Evolutionary conservation across 1,140 invertebrate genomes (phyloP), one percentile per base, ranked within the genome.

Genomic region (Idris sp.): DNA sequence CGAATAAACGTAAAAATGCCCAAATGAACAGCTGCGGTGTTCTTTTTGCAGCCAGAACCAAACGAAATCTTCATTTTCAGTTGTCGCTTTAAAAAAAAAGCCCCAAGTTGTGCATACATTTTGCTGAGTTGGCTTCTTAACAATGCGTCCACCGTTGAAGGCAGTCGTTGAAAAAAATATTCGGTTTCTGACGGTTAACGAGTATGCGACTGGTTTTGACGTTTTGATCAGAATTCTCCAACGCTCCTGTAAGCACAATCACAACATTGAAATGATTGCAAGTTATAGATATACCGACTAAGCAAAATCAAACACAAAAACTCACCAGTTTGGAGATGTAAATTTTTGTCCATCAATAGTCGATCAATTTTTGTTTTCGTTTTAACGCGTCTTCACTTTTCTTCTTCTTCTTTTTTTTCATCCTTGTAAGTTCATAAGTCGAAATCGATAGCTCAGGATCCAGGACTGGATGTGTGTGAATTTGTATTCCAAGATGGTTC

Each of bases 1-100:
- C 51, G 76, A 79, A 69, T 79, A 58, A 49, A 65, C 48, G 36
- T 75, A 77, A 81, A 62, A 84, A 82, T 82, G 80, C 80, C 81
- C 82, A 83, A 61, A 33, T 79, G 35, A 68, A 46, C 54, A 64
- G 64, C 73, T 74, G 33, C 40, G 41, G 54, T 28, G 33, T 56
- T 5, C 16, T 74, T 51, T 30, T 76, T 26, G 35, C n/a, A 38
- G 68, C 51, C 61, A 53, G 38, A 46, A 41, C 44, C 43, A 40
- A 59, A 61, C 8, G 5, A 49, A 58, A 31, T 56, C 36, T 41
- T 48, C 25, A 48, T 22, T 48, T 8, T 15, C 28, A 40, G 16
- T 54, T 43, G 15, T 22, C 19, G 22, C 11, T 53, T 0, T 26
- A 19, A n/a, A n/a, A n/a, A n/a, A n/a, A n/a, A n/a, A n/a, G n/a